These are phyloP conservation scores for Brachylomia viminalis DNA, from an alignment of 2,888 invertebrate genomes.

Conservation along the genomic window DNA sequence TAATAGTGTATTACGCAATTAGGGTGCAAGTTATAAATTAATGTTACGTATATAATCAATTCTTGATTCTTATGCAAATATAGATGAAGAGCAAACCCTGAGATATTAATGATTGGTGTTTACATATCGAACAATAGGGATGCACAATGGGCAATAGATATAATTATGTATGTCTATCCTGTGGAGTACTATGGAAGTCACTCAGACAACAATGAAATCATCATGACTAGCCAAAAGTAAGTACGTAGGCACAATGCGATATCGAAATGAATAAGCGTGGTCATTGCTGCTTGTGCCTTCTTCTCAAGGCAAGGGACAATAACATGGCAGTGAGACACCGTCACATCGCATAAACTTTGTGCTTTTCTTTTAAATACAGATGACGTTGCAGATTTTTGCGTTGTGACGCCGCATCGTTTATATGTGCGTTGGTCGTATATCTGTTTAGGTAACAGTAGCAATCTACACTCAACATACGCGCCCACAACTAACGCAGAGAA, in stretches of 20 bases:
- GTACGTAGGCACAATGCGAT: too few relatives aligned
- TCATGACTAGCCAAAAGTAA: not conserved
- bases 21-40: not conserved
- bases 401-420: not conserved
- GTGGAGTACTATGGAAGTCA: not conserved
- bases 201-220: not conserved
- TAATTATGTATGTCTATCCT: not conserved
- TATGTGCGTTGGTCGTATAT: not conserved
- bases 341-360: not conserved
- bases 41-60: not conserved
- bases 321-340: too few relatives aligned
- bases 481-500: not conserved
- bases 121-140: slow-evolving; percentile 12
- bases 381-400: not conserved
- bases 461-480: not conserved
- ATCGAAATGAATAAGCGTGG: not conserved
- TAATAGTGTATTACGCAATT: too few relatives aligned
- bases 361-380: not conserved
- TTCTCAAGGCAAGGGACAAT: not conserved
- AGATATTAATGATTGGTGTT: slow-evolving; percentile 32
- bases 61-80: slow-evolving; percentile 16
- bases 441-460: not conserved
- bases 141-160: not conserved
- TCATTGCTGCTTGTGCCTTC: not conserved
- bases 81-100: slow-evolving; percentile 10